Conservation (phyloP, 2,888 invertebrate species). For the Drosophila tanythrix region DNA sequence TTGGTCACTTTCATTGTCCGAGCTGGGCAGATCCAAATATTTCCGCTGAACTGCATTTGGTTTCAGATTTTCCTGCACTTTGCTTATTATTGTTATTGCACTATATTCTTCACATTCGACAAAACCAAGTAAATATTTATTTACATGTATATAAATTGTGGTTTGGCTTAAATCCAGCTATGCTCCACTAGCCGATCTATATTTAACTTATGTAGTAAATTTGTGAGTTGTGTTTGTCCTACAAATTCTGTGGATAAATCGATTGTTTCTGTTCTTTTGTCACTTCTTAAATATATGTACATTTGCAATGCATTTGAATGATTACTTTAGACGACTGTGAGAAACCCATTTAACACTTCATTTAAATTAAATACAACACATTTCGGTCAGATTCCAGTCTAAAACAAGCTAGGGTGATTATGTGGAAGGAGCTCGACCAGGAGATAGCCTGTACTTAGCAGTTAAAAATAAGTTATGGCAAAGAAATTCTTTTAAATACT, state of each 20-base stretch:
- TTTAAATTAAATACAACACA: slow-evolving; percentile 42
- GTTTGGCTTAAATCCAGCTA: neutral
- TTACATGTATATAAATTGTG: neutral
- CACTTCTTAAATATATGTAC: neutral
- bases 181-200: neutral
- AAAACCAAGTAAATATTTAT: slow-evolving; percentile 5
- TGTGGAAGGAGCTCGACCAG: neutral
- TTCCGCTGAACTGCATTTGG: slow-evolving; percentile 61
- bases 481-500: neutral
- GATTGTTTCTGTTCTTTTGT: neutral
- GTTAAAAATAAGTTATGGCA: neutral
- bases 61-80: slow-evolving; percentile 36
- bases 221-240: neutral
- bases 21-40: slow-evolving; percentile 52
- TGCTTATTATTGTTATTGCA: slow-evolving; percentile 11
- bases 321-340: neutral
- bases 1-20: neutral
- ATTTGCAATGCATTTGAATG: neutral
- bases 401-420: neutral
- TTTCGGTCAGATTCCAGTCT: slow-evolving; percentile 34
- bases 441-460: neutral
- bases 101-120: neutral
- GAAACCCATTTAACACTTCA: slow-evolving; percentile 46
- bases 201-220: neutral
- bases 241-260: neutral